Evolutionary conservation across 2,113 vertebrate species (phyloP).

Genomic region (Python bivittatus): DNA sequence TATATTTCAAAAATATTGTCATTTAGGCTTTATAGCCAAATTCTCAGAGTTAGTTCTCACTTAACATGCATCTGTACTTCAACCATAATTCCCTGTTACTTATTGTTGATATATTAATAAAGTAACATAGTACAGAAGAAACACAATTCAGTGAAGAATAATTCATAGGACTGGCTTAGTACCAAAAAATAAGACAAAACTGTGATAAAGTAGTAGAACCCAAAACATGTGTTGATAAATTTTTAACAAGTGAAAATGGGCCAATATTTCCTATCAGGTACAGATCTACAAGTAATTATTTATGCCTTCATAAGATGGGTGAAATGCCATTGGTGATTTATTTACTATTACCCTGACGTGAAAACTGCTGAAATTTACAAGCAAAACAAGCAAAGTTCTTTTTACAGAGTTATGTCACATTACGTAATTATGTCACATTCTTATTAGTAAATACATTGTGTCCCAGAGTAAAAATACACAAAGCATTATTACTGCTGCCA

Average conservation of each 20-base stretch:
- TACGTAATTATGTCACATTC: neutral
- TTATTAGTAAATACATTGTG: constrained; percentile 12
- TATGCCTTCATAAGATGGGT: neutral
- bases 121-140: constrained; percentile 62
- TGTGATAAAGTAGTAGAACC: constrained; percentile 52
- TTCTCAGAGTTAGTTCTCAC: constrained; percentile 40
- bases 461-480: neutral
- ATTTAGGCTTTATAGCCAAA: constrained; percentile 26
- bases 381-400: neutral
- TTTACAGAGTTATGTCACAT: neutral
- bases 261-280: neutral
- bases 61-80: constrained; percentile 43
- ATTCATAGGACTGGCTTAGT: constrained; percentile 76
- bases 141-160: constrained; percentile 75
- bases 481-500: neutral
- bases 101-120: constrained; percentile 75
- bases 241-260: neutral
- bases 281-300: neutral
- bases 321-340: neutral
- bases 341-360: neutral
- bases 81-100: constrained; percentile 71
- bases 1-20: constrained; percentile 34
- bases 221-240: neutral
- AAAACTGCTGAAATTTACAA: constrained; percentile 23
- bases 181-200: constrained; percentile 61